phyloP scores from a whole-genome alignment of 2,888 invertebrate genomes.

The Nemotelus nigrinus region DNA sequence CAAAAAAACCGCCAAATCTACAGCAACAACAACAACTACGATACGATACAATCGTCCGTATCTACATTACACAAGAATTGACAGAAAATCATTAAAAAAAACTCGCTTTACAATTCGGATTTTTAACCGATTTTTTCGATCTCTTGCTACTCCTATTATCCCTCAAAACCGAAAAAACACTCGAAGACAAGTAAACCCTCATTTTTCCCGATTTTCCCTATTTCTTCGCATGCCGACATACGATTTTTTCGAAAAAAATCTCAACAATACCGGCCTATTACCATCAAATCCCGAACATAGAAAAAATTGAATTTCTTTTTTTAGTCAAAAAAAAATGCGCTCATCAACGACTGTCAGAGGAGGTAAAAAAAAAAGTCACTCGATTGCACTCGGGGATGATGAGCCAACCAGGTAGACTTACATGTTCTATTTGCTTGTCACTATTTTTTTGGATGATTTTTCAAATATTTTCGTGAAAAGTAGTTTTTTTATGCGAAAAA shows the following conservation, averaged over 20 bases:
- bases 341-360: background rate
- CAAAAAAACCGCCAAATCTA: conserved; percentile 18
- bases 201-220: conserved; percentile 9
- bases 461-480: conserved; percentile 5
- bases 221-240: background rate
- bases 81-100: conserved; percentile 37
- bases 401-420: conserved; percentile 4
- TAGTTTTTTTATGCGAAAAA: conserved; percentile 7
- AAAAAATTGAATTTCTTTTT: conserved; percentile 27
- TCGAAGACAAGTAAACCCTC: conserved; percentile 5
- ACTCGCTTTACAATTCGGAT: conserved; percentile 23
- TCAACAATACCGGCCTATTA: conserved; percentile 25
- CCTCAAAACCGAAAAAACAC: conserved; percentile 6
- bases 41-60: background rate
- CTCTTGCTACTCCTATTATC: conserved; percentile 10
- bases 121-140: conserved; percentile 35
- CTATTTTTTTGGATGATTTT: conserved; percentile 18
- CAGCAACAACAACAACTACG: background rate
- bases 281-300: conserved; percentile 14
- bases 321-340: conserved; percentile 7
- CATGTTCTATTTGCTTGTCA: conserved; percentile 40
- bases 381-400: background rate
- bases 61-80: conserved; percentile 42
- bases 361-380: background rate
- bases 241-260: conserved; percentile 18